A percentile compares a stretch with the other conserved stretches of the same genome.
These are phyloP conservation scores for Moxostoma hubbsi DNA, from an alignment of 2,797 vertebrate species.

Conservation along the genomic window DNA sequence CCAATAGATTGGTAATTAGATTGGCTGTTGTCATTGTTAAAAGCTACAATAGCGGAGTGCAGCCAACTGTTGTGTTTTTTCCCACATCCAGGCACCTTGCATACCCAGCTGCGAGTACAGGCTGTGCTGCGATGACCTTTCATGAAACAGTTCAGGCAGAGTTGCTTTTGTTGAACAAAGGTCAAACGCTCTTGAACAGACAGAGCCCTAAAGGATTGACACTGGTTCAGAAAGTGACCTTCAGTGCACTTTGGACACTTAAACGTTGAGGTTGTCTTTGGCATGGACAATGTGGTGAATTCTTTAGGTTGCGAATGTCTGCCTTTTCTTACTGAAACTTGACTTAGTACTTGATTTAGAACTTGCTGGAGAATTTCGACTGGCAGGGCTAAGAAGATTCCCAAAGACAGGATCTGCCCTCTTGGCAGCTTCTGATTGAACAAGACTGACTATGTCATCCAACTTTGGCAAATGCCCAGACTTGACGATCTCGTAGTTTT, in stretches of 20 bases:
- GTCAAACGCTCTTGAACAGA: slow-evolving; percentile 8
- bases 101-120: too few species aligned
- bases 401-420: too few species aligned
- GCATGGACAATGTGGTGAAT: background rate
- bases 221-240: slow-evolving; percentile 10
- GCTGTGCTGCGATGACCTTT: slow-evolving; percentile 10
- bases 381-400: background rate
- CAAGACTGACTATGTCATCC: background rate
- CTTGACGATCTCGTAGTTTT: too few species aligned
- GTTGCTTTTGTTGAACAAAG: slow-evolving; percentile 25
- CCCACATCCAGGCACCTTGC: too few species aligned
- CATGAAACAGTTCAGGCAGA: slow-evolving; percentile 28
- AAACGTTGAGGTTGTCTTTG: slow-evolving; percentile 4
- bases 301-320: slow-evolving; percentile 15
- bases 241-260: slow-evolving; percentile 29
- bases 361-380: background rate
- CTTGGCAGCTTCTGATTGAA: slow-evolving; percentile 3
- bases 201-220: slow-evolving; percentile 10
- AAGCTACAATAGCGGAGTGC: slow-evolving; percentile 2
- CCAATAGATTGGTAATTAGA: background rate
- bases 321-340: background rate
- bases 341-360: background rate
- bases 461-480: slow-evolving; percentile 10
- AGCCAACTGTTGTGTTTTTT: slow-evolving; percentile 35
- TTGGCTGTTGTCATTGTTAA: background rate